phyloP scores from a whole-genome alignment of 2,113 vertebrate species.

The Dryoscopus gambensis region DNA sequence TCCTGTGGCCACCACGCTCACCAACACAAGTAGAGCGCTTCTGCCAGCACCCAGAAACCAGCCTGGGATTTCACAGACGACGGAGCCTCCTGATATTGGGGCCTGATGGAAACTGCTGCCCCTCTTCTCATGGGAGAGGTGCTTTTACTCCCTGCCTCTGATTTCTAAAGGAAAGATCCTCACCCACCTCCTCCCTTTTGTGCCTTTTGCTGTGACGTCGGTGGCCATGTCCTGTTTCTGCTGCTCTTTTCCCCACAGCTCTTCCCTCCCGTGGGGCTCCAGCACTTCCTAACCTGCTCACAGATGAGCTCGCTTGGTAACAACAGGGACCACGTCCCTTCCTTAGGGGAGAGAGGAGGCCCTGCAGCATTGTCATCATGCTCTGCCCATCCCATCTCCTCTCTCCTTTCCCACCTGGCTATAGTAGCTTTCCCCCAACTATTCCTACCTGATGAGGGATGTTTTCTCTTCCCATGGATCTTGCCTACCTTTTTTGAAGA shows the following conservation, averaged over 20 bases:
- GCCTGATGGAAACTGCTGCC: neutral
- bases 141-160: neutral
- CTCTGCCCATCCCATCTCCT: neutral
- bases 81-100: neutral
- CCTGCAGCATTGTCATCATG: neutral
- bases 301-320: neutral
- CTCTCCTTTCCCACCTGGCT: neutral
- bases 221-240: neutral
- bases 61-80: neutral
- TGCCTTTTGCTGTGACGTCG: neutral
- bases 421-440: neutral
- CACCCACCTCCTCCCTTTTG: neutral
- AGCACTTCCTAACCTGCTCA: neutral
- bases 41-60: neutral
- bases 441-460: neutral
- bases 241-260: neutral
- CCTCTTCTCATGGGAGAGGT: neutral
- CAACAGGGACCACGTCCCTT: neutral
- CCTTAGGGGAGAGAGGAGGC: neutral
- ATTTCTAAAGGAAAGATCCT: neutral
- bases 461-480: neutral
- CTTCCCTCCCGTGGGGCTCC: neutral
- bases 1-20: neutral
- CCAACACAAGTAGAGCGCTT: accelerated
- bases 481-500: neutral